These are phyloP conservation scores for zebrafish (Danio rerio) DNA, from an alignment of 2,113 vertebrate species.

Conservation along the genomic window GRCz12tu NC_133195.1:767501-768000, in stretches of 20 bases:
- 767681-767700: neutral
- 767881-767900: no score
- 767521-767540: no score
- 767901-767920: no score
- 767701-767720: slow-evolving; percentile 3
- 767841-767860: no score
- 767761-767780: neutral
- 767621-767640: slow-evolving; percentile 2
- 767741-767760: neutral
- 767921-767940: no score
- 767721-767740: neutral
- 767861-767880: no score
- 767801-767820: neutral
- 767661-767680: neutral
- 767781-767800: neutral
- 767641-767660: neutral
- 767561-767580: no score
- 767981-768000: slow-evolving; percentile 49
- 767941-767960: no score
- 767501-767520: no score
- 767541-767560: no score
- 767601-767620: neutral
- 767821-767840: neutral
- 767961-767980: no score
- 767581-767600: no score